A percentile compares a stretch with the other conserved stretches of the same genome.
phyloP scores from a whole-genome alignment of 2,113 vertebrate species.

The Solenodon paradoxus region DNA sequence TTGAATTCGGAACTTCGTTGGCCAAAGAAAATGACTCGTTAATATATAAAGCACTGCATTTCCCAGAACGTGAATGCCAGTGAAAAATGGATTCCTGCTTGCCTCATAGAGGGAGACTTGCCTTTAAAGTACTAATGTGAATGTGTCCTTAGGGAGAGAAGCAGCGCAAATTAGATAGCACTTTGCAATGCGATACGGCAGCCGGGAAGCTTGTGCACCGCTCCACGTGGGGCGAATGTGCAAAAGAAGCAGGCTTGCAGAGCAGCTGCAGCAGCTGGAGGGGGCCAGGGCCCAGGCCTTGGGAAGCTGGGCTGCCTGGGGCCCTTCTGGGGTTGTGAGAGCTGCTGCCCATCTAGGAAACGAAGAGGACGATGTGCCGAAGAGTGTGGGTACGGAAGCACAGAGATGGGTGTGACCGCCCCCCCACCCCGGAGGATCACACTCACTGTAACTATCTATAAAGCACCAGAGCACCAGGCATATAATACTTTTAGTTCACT shows the following conservation, averaged over 20 bases:
- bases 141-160: constrained; percentile 61
- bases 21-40: constrained; percentile 66
- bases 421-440: no score
- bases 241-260: neutral
- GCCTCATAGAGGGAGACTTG: constrained; percentile 41
- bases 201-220: neutral
- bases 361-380: fast-evolving
- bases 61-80: constrained; percentile 51
- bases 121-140: constrained; percentile 47
- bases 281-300: no score
- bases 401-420: neutral
- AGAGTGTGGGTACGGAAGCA: neutral
- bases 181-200: neutral
- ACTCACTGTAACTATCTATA: neutral
- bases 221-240: no score
- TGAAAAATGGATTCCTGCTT: constrained; percentile 46
- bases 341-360: neutral
- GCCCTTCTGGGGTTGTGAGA: neutral
- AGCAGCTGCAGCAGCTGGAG: neutral
- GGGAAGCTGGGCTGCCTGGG: neutral
- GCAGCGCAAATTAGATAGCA: constrained; percentile 37
- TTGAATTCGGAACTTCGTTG: constrained; percentile 62
- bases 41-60: constrained; percentile 60
- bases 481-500: neutral
- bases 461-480: no score